phyloP scores from a whole-genome alignment of 37 sponge, comb jelly and placozoan genomes.

The Agelas oroides region DNA sequence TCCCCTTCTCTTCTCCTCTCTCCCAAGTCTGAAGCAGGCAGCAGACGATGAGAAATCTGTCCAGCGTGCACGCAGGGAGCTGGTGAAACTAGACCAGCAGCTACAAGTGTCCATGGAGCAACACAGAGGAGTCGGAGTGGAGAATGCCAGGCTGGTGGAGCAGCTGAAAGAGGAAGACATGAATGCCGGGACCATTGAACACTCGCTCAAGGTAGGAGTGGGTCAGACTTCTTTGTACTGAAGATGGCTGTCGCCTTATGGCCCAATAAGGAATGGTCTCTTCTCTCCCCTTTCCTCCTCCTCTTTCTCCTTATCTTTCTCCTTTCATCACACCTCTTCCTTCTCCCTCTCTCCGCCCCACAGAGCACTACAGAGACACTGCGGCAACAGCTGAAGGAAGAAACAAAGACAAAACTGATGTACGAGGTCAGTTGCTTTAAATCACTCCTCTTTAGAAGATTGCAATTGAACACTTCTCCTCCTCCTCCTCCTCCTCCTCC shows the following conservation, averaged over 20 bases:
- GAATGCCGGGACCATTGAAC: slow-evolving; percentile 10
- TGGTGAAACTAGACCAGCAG: slow-evolving; percentile 54
- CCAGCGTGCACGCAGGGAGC: slow-evolving; percentile 47
- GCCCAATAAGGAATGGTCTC: background rate
- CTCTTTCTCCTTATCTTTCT: background rate
- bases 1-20: background rate
- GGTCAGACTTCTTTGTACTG: background rate
- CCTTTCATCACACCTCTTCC: no score
- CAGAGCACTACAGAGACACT: background rate
- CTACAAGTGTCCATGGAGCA: slow-evolving; percentile 6
- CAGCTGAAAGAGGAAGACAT: background rate
- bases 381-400: slow-evolving; percentile 20
- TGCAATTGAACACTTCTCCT: background rate
- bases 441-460: no score
- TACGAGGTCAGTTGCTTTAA: slow-evolving; percentile 28
- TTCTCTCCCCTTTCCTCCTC: background rate
- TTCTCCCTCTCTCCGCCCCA: background rate
- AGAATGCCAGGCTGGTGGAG: slow-evolving; percentile 21
- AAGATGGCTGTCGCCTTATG: background rate
- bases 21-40: slow-evolving; percentile 32
- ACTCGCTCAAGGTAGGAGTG: slow-evolving; percentile 12
- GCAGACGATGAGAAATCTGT: slow-evolving; percentile 36
- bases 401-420: background rate
- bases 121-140: background rate
- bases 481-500: background rate